Conservation (phyloP, 2,797 vertebrate species). For the Ceyx erithaca region DNA sequence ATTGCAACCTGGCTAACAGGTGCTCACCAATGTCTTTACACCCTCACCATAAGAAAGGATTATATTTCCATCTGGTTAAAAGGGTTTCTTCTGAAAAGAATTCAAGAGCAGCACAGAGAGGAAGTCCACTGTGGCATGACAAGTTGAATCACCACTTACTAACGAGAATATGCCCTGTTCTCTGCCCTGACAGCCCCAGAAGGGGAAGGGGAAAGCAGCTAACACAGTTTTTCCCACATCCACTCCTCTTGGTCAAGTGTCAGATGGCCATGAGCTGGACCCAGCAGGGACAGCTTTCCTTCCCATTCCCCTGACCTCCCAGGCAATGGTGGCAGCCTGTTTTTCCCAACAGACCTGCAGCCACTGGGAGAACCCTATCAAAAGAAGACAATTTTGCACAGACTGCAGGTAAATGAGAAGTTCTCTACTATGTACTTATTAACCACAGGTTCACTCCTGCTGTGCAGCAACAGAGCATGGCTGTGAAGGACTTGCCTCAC, state of each 20-base stretch:
- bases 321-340: neutral
- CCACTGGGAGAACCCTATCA: neutral
- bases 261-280: neutral
- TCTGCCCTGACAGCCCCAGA: neutral
- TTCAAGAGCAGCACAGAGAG: neutral
- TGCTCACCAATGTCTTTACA: slow-evolving; percentile 66
- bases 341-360: neutral
- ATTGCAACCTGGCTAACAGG: slow-evolving; percentile 74
- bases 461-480: neutral
- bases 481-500: neutral
- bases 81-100: slow-evolving; percentile 13
- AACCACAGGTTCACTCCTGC: neutral
- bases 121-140: neutral
- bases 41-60: slow-evolving; percentile 36
- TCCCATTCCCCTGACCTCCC: neutral
- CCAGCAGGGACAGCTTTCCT: neutral
- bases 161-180: neutral
- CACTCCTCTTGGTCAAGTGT: neutral
- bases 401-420: neutral
- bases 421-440: neutral
- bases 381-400: fast-evolving
- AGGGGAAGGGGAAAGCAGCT: neutral
- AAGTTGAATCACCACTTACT: slow-evolving; percentile 18
- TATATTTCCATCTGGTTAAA: slow-evolving; percentile 58
- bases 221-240: neutral